phyloP scores from a whole-genome alignment of 2,797 vertebrate species.

The Chrosomus eos region DNA sequence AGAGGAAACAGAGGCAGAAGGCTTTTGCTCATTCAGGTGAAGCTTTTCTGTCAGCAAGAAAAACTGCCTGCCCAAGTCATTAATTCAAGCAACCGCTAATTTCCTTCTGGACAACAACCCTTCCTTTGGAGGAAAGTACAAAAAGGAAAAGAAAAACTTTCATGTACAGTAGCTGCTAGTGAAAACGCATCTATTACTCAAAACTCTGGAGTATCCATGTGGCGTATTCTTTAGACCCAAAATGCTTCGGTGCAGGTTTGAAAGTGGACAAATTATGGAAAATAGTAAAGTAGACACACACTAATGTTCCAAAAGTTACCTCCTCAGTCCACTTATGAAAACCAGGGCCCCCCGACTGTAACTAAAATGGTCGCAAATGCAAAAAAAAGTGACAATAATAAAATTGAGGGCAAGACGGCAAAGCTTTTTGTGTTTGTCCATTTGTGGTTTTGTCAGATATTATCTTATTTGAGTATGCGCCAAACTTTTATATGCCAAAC shows the following conservation, averaged over 20 bases:
- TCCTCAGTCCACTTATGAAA: neutral
- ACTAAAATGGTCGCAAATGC: neutral
- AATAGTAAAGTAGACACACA: slow-evolving; percentile 11
- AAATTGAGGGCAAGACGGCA: neutral
- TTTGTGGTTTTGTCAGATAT: neutral
- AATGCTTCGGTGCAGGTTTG: slow-evolving; percentile 5
- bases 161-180: neutral
- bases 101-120: slow-evolving; percentile 35
- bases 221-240: neutral
- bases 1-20: slow-evolving; percentile 29
- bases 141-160: neutral
- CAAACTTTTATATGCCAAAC: neutral
- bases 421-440: neutral
- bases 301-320: neutral
- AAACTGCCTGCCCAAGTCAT: slow-evolving; percentile 29
- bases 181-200: slow-evolving; percentile 3
- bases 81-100: slow-evolving; percentile 42
- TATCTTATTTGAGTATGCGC: neutral
- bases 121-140: slow-evolving; percentile 18
- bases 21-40: slow-evolving; percentile 39
- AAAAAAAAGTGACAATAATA: neutral
- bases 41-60: slow-evolving; percentile 37
- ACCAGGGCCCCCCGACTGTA: neutral
- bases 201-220: neutral
- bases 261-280: slow-evolving; percentile 15